Conservation (phyloP, 2,888 invertebrate genomes). For the Zygaena filipendulae region DNA sequence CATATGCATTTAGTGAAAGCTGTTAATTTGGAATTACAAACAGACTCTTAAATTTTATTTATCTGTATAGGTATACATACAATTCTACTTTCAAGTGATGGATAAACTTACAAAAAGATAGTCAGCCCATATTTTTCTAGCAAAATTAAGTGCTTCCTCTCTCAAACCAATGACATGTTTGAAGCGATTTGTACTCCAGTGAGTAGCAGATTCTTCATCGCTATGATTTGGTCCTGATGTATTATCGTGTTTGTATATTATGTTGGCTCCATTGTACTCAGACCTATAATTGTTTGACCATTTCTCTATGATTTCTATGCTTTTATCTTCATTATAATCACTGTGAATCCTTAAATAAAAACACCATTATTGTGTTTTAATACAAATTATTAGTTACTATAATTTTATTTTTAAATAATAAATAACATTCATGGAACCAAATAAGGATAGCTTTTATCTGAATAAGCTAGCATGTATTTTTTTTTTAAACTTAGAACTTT, state of each 20-base stretch:
- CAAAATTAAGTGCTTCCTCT: constrained; percentile 78
- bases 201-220: constrained; percentile 72
- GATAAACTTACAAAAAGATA: constrained; percentile 85
- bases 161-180: constrained; percentile 81
- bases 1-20: too few relatives aligned
- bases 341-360: constrained; percentile 77
- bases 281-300: constrained; percentile 75
- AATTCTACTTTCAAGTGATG: too few relatives aligned
- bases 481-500: neutral
- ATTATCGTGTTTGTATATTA: constrained; percentile 60
- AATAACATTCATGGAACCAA: too few relatives aligned
- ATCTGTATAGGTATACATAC: too few relatives aligned
- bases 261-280: constrained; percentile 78
- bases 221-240: constrained; percentile 33
- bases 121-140: constrained; percentile 86
- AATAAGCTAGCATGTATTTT: too few relatives aligned
- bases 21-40: too few relatives aligned
- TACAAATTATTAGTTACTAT: neutral
- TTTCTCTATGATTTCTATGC: constrained; percentile 74
- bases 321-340: constrained; percentile 87
- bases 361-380: constrained; percentile 1
- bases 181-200: constrained; percentile 84
- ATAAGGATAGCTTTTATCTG: too few relatives aligned
- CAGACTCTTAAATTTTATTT: too few relatives aligned
- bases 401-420: neutral